phyloP scores from a whole-genome alignment of 2,888 invertebrate species.

The Drosophila nigricruria region DNA sequence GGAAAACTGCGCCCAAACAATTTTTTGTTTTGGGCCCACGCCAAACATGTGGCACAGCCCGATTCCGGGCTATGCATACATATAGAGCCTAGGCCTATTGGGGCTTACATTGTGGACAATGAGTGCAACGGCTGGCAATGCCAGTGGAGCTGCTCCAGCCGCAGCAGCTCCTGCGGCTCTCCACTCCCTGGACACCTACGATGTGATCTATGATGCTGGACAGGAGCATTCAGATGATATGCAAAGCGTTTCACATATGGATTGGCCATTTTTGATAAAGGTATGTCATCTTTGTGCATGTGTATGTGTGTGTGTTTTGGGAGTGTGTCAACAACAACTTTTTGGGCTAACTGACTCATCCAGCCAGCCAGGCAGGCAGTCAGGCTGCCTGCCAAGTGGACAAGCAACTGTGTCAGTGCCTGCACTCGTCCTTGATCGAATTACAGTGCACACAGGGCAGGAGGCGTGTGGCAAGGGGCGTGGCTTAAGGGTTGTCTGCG shows the following conservation, averaged over 20 bases:
- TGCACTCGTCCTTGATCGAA: conserved; percentile 54
- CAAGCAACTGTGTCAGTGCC: conserved; percentile 48
- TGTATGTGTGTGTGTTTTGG: background rate
- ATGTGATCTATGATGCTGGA: conserved; percentile 64
- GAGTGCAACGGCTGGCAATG: conserved; percentile 30
- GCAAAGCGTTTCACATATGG: conserved; percentile 74
- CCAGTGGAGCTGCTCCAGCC: conserved; percentile 4
- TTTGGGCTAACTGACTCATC: conserved; percentile 6
- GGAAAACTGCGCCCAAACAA: background rate
- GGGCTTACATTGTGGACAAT: conserved; percentile 3
- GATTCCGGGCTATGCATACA: conserved; percentile 3
- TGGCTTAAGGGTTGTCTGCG: conserved; percentile 6
- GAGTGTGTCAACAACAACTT: conserved; percentile 3
- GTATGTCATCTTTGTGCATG: conserved; percentile 57
- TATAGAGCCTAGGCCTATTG: background rate
- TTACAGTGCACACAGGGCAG: conserved; percentile 32
- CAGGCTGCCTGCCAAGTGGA: conserved; percentile 22
- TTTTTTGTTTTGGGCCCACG: background rate
- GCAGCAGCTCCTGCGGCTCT: conserved; percentile 30
- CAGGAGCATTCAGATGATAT: conserved; percentile 71
- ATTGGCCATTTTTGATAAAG: conserved; percentile 85
- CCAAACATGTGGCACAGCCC: conserved; percentile 29
- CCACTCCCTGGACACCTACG: conserved; percentile 72
- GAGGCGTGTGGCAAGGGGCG: conserved; percentile 3
- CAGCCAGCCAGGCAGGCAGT: background rate